Evolutionary conservation across 2,888 invertebrate genomes (phyloP).

Genomic region (Taenaris catops): DNA sequence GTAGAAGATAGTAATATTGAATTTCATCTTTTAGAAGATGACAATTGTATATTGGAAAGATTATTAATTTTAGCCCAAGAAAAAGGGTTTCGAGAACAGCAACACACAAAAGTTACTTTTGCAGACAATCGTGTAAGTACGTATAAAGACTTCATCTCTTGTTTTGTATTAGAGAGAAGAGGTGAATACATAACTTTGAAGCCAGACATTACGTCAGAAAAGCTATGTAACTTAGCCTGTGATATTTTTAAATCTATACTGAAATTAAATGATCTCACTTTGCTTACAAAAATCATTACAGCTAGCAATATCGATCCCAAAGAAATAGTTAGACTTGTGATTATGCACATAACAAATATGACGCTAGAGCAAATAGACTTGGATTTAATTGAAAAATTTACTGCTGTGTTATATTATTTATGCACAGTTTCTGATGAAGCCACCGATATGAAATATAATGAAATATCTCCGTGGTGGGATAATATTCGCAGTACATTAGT

Average conservation of each 20-base stretch:
- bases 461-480: slow-evolving; percentile 91
- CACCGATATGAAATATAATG: slow-evolving; percentile 82
- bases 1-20: slow-evolving; percentile 17
- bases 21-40: slow-evolving; percentile 71
- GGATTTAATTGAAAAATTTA: slow-evolving; percentile 84
- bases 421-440: slow-evolving; percentile 82
- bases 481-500: slow-evolving; percentile 85
- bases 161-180: slow-evolving; percentile 70
- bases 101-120: slow-evolving; percentile 78
- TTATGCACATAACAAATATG: slow-evolving; percentile 86
- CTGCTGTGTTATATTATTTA: slow-evolving; percentile 82
- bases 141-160: slow-evolving; percentile 75
- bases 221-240: slow-evolving; percentile 48
- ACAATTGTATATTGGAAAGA: slow-evolving; percentile 82
- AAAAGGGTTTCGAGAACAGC: slow-evolving; percentile 55
- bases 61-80: slow-evolving; percentile 80
- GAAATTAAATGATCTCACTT: slow-evolving; percentile 42
- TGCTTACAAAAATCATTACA: slow-evolving; percentile 42
- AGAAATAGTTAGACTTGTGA: slow-evolving; percentile 85
- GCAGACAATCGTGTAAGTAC: slow-evolving; percentile 65
- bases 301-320: slow-evolving; percentile 67
- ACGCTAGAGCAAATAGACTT: slow-evolving; percentile 68
- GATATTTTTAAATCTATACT: slow-evolving; percentile 68
- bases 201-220: slow-evolving; percentile 44
- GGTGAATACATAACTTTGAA: slow-evolving; percentile 42